Percentiles rank a stretch among this genome's conserved stretches.
These are phyloP conservation scores for Cuculus canorus DNA, from an alignment of 2,797 vertebrate genomes.

Conservation along the genomic window DNA sequence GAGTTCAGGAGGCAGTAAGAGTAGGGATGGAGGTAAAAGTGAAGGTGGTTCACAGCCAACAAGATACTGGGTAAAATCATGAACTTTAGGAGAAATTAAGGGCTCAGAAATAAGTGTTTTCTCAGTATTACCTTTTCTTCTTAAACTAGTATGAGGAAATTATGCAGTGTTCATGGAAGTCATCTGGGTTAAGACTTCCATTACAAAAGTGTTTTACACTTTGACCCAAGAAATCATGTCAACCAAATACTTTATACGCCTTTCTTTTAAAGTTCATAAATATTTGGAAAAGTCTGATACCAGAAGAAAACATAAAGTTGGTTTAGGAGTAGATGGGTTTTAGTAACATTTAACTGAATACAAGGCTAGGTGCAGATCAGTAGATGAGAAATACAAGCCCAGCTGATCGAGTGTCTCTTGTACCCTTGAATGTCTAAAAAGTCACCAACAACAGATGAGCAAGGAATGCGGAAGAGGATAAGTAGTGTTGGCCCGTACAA, in stretches of 20 bases:
- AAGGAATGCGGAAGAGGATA: background rate
- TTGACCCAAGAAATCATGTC: background rate
- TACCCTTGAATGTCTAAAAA: background rate
- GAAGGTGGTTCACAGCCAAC: background rate
- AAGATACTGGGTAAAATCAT: background rate
- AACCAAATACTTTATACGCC: background rate
- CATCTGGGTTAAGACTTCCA: background rate
- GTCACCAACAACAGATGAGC: background rate
- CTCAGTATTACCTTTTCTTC: background rate
- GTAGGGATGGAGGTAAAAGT: background rate
- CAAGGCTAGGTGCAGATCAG: background rate
- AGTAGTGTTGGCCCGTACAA: background rate
- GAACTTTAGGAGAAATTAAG: background rate
- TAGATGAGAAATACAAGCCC: background rate
- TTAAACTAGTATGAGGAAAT: background rate
- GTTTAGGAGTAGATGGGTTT: background rate
- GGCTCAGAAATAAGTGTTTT: background rate
- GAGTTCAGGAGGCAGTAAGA: background rate
- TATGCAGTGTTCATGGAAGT: background rate
- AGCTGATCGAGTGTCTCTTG: background rate
- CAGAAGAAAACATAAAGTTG: background rate
- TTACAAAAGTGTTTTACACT: background rate
- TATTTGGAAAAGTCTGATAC: background rate
- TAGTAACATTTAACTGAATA: background rate
- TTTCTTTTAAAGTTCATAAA: background rate